Evolutionary conservation across 2,888 invertebrate genomes (phyloP), one percentile per base, ranked within the genome.

Genomic region (Allacma fusca): DNA sequence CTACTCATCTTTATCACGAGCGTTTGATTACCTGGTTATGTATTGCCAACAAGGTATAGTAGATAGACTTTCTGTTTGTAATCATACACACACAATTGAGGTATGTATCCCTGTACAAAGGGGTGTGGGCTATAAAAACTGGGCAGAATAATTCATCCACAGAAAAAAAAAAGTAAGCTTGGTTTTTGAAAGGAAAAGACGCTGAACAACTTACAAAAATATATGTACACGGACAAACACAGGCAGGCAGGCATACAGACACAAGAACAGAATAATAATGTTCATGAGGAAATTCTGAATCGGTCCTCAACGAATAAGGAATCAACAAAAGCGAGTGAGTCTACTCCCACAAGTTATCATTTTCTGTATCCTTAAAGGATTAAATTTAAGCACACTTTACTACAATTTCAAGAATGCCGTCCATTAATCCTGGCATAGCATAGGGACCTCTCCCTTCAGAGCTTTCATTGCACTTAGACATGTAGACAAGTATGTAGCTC

Each of bases 1-100:
- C 76, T 76, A 76, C 76, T 76, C 76, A 76, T 76, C 57, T 68
- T 62, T 21, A 69, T 69, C 69, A 76, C 62, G 62, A 76, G 69
- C 50, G 26, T 71, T 71, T 71, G 43, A 44, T 59, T 59, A n/a
- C 59, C 57, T 71, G 43, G 50, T 71, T 71, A 29, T 70, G 50
- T 24, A 70, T 70, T 70, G 70, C 44, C n/a, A 28, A 65, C 7
- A 65, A 26, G 9, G 24, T 65, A 19, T 2, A 21, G 59, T 19
- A 23, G n/a, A n/a, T n/a, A n/a, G n/a, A 62, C 62, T 26, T 23
- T 62, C 24, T 62, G 62, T 26, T 26, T 26, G 62, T 62, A 50
- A 50, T 50, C 50, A 50, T 50, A 16, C 9, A 34, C 16, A 19
- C 9, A 50, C 50, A 19, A 19, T 50, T 50, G 50, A 50, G 50